A percentile compares a stretch with the other conserved stretches of the same genome.
Evolutionary conservation across 2,797 vertebrate genomes (phyloP).

Genomic region (Coccyzus lansbergi): DNA sequence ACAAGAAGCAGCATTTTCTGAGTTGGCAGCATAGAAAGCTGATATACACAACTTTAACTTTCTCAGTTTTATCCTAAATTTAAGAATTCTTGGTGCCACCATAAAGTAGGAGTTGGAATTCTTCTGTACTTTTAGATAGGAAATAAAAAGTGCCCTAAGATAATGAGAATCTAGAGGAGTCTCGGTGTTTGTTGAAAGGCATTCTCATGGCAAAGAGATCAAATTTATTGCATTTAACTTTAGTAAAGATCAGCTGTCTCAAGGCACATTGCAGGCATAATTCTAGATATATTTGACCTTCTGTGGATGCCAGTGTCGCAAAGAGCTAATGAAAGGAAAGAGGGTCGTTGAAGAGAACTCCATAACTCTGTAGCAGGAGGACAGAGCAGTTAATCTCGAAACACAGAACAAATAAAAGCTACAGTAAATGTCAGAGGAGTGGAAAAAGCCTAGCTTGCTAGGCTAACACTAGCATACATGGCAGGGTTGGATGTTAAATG

Average conservation of each 20-base stretch:
- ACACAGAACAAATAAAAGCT: not conserved
- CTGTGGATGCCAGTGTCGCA: not conserved
- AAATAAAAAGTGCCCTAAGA: not conserved
- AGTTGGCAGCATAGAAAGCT: not conserved
- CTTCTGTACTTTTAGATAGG: not conserved
- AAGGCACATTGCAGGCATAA: accelerated
- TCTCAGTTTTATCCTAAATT: too few relatives aligned
- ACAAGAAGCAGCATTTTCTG: not conserved
- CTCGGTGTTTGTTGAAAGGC: not conserved
- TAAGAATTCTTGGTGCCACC: not conserved
- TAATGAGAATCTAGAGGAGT: not conserved
- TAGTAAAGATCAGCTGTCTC: not conserved
- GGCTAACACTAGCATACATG: not conserved
- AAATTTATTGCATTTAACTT: not conserved
- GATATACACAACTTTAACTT: accelerated
- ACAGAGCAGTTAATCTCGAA: not conserved
- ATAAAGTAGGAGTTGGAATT: not conserved
- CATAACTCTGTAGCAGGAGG: not conserved
- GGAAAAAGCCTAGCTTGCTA: not conserved
- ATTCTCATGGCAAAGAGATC: not conserved
- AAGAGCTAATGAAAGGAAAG: not conserved
- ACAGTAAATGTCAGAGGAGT: not conserved
- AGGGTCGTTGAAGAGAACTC: not conserved
- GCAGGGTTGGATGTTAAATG: not conserved
- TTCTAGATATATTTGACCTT: not conserved